phyloP scores from a whole-genome alignment of 2,888 invertebrate genomes.

The Phalangium opilio region DNA sequence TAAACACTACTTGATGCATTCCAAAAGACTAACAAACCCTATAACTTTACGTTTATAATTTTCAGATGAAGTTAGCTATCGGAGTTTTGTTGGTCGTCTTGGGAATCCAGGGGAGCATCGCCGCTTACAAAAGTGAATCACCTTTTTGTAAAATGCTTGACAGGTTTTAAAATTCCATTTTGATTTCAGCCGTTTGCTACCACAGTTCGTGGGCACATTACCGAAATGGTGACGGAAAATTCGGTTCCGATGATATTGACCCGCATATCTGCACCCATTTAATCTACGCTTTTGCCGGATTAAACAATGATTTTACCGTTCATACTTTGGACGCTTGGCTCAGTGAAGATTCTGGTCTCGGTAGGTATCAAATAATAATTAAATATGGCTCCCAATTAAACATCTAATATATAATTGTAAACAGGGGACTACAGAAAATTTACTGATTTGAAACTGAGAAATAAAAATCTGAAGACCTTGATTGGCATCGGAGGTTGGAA shows the following conservation, averaged over 20 bases:
- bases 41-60: too few species aligned
- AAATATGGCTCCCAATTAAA: neutral
- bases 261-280: slow-evolving; percentile 14
- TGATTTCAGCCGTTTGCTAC: slow-evolving; percentile 51
- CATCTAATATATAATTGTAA: too few species aligned
- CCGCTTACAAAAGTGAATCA: too few species aligned
- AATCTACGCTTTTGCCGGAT: slow-evolving; percentile 15
- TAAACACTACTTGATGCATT: too few species aligned
- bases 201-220: slow-evolving; percentile 65
- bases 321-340: slow-evolving; percentile 5
- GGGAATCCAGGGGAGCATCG: too few species aligned
- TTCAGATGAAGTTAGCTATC: too few species aligned
- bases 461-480: slow-evolving; percentile 42
- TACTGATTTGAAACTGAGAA: slow-evolving; percentile 26
- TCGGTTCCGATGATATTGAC: slow-evolving; percentile 18
- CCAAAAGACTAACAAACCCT: too few species aligned
- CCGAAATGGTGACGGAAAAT: slow-evolving; percentile 30
- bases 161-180: too few species aligned
- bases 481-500: slow-evolving; percentile 46
- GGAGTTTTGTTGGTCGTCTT: too few species aligned
- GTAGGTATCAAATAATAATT: too few species aligned
- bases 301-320: slow-evolving; percentile 4
- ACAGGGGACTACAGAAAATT: slow-evolving; percentile 27
- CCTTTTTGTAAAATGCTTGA: too few species aligned
- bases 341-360: neutral